Conservation (phyloP, 2,113 vertebrate species). For the Rhea pennata region DNA sequence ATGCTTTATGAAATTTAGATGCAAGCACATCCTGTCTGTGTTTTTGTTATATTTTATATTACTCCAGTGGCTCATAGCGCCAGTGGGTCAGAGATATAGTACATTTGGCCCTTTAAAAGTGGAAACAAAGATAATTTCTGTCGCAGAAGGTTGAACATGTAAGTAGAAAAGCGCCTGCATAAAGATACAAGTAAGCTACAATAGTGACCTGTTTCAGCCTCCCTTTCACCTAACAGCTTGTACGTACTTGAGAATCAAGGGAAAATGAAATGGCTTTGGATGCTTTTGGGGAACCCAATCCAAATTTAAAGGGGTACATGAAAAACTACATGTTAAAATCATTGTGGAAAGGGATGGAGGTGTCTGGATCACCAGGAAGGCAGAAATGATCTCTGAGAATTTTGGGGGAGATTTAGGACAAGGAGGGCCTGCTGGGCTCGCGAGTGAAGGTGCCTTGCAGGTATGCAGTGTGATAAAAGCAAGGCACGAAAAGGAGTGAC, state of each 20-base stretch:
- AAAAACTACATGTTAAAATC: neutral
- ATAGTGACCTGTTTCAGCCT: neutral
- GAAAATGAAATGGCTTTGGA: rapidly evolving
- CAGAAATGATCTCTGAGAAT: neutral
- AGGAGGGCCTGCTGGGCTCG: neutral
- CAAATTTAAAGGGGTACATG: neutral
- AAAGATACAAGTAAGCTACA: neutral
- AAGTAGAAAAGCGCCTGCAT: neutral
- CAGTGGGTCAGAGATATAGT: neutral
- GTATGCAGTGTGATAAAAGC: neutral
- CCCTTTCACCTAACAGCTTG: neutral
- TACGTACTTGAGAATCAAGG: neutral
- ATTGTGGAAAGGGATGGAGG: neutral
- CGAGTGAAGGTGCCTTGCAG: neutral
- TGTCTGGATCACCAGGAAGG: neutral
- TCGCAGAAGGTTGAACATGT: neutral
- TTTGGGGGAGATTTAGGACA: neutral
- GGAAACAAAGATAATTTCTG: neutral
- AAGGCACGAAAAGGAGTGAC: neutral
- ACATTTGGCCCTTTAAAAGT: neutral
- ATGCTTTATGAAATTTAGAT: neutral
- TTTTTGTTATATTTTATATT: neutral
- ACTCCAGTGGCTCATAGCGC: neutral
- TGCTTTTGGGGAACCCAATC: neutral
- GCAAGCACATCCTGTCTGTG: neutral